Conservation (phyloP, 2,113 vertebrate genomes). For the Dromiciops gliroides region DNA sequence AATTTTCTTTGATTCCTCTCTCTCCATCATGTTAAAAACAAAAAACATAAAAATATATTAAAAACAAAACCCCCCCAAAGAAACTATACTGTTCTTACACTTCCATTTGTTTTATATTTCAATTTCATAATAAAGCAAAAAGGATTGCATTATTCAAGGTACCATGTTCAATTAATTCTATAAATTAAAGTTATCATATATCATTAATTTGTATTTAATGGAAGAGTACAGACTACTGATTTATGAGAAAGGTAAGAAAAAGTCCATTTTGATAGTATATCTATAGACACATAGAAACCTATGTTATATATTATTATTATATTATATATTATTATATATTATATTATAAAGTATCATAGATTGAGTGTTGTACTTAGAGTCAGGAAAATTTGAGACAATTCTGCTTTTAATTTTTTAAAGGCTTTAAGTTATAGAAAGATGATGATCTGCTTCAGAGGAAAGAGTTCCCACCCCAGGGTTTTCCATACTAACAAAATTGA, state of each 20-base stretch:
- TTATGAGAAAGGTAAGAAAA: neutral
- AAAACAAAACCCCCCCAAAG: too few species aligned
- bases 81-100: neutral
- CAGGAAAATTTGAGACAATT: neutral
- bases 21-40: neutral
- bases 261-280: neutral
- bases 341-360: neutral
- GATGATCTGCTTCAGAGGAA: neutral
- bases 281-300: neutral
- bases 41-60: too few species aligned
- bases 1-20: neutral
- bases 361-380: neutral
- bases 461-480: neutral
- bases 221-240: neutral
- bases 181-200: neutral
- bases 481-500: neutral
- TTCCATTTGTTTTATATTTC: neutral
- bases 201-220: neutral
- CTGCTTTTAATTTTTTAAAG: neutral
- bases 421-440: neutral
- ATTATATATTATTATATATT: too few species aligned
- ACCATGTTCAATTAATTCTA: neutral
- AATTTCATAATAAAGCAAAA: neutral
- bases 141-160: neutral
- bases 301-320: too few species aligned